Evolutionary conservation across 1,140 invertebrate species (phyloP), one percentile per base, ranked within the genome.

Genomic region (Tyrophagus putrescentiae): DNA sequence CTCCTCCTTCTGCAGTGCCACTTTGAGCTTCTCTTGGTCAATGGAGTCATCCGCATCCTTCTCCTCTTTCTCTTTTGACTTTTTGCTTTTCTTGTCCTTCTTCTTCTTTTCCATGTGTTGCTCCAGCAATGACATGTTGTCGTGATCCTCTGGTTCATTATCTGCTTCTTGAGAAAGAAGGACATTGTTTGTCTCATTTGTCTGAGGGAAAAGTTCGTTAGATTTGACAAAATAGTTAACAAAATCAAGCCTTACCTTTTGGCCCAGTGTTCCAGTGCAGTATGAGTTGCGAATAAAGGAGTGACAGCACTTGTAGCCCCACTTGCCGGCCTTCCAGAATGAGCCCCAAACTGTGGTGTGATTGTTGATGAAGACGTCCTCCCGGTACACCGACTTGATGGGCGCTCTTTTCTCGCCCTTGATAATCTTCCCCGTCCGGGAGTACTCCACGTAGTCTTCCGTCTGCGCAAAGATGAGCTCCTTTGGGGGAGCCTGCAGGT

Each of bases 231-330:
- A 48, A 48, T 48, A n/a, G n/a, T n/a, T n/a, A 13, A 50, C 16
- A n/a, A n/a, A n/a, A n/a, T n/a, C n/a, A n/a, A n/a, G n/a, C n/a
- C n/a, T n/a, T 21, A 69, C 68, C 25, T 54, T 64, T 68, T 80
- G 82, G 16, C 85, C 86, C 6, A 82, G 76, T 68, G 85, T 83
- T 3, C 91, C 90, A 28, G 88, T 84, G 65, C 77, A 80, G 64
- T 80, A 78, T 28, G 72, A 71, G 70, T 84, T 82, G 72, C 94
- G 94, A 0, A 98, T 79, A 63, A 86, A 84, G 0, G 88, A 90
- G 71, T 96, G 82, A 73, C 95, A 99, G 69, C 95, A 98, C 68
- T 85, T 85, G 71, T 85, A 98, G 0, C 93, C 95, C 95, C 95
- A 99, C 59, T 81, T 75, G 0, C 89, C 90, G 62, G 82, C 79